Evolutionary conservation across 2,888 invertebrate species (phyloP).

Genomic region (Bombyx huttoni): DNA sequence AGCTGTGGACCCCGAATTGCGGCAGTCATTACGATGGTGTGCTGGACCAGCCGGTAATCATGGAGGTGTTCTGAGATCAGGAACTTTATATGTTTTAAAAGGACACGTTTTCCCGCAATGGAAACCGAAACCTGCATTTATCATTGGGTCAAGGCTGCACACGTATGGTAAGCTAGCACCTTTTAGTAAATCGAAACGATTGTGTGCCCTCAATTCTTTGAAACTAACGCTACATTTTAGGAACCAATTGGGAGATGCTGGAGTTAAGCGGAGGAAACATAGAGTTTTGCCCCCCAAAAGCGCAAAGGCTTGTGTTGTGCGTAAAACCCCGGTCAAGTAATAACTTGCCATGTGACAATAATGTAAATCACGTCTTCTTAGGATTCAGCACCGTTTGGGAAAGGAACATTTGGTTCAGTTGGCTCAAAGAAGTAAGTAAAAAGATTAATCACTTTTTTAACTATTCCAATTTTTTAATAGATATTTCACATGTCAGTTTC

Average conservation of each 20-base stretch:
- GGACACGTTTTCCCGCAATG: constrained; percentile 80
- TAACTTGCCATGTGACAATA: constrained; percentile 30
- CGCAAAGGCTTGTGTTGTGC: constrained; percentile 54
- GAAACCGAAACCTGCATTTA: constrained; percentile 73
- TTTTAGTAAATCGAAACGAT: not conserved
- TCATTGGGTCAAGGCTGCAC: constrained; percentile 74
- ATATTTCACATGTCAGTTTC: not conserved
- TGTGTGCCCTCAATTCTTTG: not conserved
- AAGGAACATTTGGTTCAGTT: constrained; percentile 76
- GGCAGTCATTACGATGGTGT: constrained; percentile 74
- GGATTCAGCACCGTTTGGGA: constrained; percentile 78
- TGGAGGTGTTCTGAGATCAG: constrained; percentile 52
- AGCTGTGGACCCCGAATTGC: constrained; percentile 77
- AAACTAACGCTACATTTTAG: constrained; percentile 23
- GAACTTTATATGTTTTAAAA: constrained; percentile 73
- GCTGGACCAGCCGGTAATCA: constrained; percentile 70
- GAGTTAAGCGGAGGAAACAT: constrained; percentile 58
- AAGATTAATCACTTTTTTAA: constrained; percentile 4
- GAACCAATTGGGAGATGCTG: constrained; percentile 47
- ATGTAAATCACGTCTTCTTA: constrained; percentile 71
- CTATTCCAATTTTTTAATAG: not conserved
- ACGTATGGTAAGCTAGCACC: constrained; percentile 54
- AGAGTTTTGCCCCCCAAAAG: constrained; percentile 55
- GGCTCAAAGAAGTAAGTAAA: constrained; percentile 73
- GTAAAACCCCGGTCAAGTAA: constrained; percentile 55